Evolutionary conservation across 2,113 vertebrate genomes (phyloP), one percentile per base, ranked within the genome.

Genomic region (Puffinus mauretanicus): DNA sequence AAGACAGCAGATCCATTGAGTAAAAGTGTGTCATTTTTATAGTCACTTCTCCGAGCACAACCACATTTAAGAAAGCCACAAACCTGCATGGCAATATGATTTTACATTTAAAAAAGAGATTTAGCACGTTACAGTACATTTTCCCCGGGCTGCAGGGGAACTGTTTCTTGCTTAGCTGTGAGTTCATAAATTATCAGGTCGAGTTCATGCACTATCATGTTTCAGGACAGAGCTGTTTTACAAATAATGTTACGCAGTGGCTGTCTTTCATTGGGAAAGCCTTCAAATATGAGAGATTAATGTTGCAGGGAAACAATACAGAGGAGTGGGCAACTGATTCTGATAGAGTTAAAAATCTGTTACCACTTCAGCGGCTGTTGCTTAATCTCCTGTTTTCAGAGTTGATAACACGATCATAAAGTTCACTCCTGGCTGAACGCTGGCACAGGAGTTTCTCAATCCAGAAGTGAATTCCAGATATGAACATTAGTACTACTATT

Each of bases 351-450:
- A 85, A 94, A 96, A 94, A 91, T 82, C 75, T 94, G 90, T 94
- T 96, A 88, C 90, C 82, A 90, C 91, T 97, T 97, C 89, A 86
- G 71, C 1, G 5, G 65, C 51, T 96, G 42, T 93, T 96, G 85
- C 88, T 95, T 97, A 97, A 92, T 81, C 87, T 97, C 89, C 88
- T 57, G 71, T 94, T 97, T 95, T 90, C 93, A 90, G 92, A 83
- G 90, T 16, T 95, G 97, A 98, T 97, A 98, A 98, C 88, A 94
- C 0, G 27, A 93, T 83, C 96, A 94, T 97, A 97, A 97, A 97
- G 93, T 97, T 97, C 88, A 58, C 90, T 96, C 82, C 88, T 92
- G 91, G 86, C 71, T 96, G 84, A 96, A 95, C 0, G 3, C 47
- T 87, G 95, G 93, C 92, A 91, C 95, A 93, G 87, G 77, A 87